These are phyloP conservation scores for Antidorcas marsupialis DNA, from an alignment of 2,113 vertebrate species.

Conservation along the genomic window DNA sequence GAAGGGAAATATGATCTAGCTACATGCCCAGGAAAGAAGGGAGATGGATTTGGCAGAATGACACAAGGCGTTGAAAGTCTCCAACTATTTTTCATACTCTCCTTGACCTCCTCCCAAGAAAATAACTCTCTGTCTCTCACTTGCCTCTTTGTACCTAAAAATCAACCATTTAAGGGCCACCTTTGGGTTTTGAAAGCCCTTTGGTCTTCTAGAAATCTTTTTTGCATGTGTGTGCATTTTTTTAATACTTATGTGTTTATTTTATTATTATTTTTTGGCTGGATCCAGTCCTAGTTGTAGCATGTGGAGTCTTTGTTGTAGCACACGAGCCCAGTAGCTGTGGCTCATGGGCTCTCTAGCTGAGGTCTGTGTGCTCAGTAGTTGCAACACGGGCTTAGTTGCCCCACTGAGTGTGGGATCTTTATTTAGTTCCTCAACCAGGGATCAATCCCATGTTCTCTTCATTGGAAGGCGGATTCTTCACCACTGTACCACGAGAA, in stretches of 20 bases:
- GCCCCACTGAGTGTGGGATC: background rate
- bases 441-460: background rate
- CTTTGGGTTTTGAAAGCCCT: background rate
- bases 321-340: background rate
- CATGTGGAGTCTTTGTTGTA: background rate
- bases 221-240: background rate
- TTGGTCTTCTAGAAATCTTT: background rate
- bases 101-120: background rate
- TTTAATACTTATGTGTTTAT: background rate
- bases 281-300: background rate
- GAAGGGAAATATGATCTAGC: background rate
- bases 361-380: background rate
- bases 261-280: background rate
- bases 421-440: background rate
- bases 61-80: background rate
- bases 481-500: background rate
- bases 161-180: background rate
- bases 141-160: background rate
- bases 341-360: fast-evolving
- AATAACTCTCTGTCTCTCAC: background rate
- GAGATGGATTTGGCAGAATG: background rate
- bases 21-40: background rate
- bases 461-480: background rate
- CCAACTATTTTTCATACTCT: background rate
- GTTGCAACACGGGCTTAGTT: background rate